Conservation (phyloP, 2,888 invertebrate genomes). For the Frankliniella fusca region DNA sequence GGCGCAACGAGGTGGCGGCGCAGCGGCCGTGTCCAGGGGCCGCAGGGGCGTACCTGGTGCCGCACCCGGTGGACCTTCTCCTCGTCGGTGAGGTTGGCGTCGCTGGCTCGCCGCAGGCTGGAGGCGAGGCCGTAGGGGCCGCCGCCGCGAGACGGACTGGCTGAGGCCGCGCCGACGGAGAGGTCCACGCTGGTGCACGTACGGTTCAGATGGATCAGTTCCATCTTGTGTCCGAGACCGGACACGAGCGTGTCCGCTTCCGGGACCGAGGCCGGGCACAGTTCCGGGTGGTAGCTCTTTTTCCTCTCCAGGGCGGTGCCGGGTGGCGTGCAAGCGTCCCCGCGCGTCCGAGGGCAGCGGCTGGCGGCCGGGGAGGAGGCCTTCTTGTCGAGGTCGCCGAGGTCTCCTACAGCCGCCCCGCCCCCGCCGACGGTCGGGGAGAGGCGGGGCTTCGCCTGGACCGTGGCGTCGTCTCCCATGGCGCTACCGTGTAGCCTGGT, state of each 20-base stretch:
- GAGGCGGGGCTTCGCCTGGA: background rate
- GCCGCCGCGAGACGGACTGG: background rate
- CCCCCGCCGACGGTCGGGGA: background rate
- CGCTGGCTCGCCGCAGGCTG: background rate
- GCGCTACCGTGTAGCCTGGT: background rate
- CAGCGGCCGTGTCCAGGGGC: background rate
- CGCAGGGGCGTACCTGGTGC: background rate
- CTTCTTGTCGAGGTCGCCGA: conserved; percentile 11
- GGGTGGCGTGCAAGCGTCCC: background rate
- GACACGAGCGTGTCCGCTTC: background rate
- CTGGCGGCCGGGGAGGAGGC: background rate
- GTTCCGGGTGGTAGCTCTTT: conserved; percentile 7
- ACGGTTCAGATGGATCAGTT: conserved; percentile 14
- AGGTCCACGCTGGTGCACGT: conserved; percentile 15
- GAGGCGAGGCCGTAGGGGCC: background rate
- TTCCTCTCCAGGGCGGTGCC: background rate
- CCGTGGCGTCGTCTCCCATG: conserved; percentile 3
- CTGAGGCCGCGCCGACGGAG: background rate
- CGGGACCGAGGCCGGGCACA: background rate
- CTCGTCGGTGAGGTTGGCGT: conserved; percentile 15
- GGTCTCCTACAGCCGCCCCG: background rate
- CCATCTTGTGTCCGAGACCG: conserved; percentile 10
- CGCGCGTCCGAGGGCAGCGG: background rate
- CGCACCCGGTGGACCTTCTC: conserved; percentile 5
- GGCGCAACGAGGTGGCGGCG: background rate